A percentile compares a stretch with the other conserved stretches of the same genome.
Evolutionary conservation across 2,888 invertebrate species (phyloP).

Genomic region (Muschampia plurimacula): DNA sequence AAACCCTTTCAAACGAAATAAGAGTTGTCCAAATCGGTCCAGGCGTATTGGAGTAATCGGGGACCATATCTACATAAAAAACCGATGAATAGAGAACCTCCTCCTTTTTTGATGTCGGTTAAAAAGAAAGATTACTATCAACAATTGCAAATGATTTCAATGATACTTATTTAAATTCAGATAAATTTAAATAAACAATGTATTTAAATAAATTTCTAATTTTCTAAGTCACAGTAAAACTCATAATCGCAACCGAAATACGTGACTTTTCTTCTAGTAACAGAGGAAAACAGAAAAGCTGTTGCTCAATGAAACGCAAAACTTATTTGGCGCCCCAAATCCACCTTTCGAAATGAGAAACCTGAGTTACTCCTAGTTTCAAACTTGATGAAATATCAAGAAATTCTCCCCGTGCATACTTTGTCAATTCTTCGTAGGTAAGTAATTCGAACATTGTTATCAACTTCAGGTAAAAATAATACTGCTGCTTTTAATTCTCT

Average conservation of each 20-base stretch:
- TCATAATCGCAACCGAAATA: not conserved
- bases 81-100: too few relatives aligned
- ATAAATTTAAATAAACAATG: too few relatives aligned
- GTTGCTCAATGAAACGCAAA: slow-evolving; percentile 14
- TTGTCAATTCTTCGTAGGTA: not conserved
- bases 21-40: too few relatives aligned
- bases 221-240: not conserved
- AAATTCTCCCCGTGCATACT: slow-evolving; percentile 17
- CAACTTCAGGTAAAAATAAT: not conserved
- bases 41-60: too few relatives aligned
- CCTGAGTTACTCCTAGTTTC: slow-evolving; percentile 12
- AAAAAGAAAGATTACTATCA: too few relatives aligned
- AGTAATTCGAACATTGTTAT: slow-evolving; percentile 2
- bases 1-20: too few relatives aligned
- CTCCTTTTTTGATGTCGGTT: too few relatives aligned
- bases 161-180: too few relatives aligned
- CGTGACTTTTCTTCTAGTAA: slow-evolving; percentile 16
- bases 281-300: slow-evolving; percentile 2
- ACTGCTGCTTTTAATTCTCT: not conserved
- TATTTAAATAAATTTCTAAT: too few relatives aligned
- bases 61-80: too few relatives aligned
- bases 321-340: slow-evolving; percentile 16
- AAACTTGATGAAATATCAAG: slow-evolving; percentile 17
- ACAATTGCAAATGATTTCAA: too few relatives aligned
- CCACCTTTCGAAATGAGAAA: slow-evolving; percentile 8